phyloP scores from a whole-genome alignment of 2,113 vertebrate genomes.

The Alosa alosa region DNA sequence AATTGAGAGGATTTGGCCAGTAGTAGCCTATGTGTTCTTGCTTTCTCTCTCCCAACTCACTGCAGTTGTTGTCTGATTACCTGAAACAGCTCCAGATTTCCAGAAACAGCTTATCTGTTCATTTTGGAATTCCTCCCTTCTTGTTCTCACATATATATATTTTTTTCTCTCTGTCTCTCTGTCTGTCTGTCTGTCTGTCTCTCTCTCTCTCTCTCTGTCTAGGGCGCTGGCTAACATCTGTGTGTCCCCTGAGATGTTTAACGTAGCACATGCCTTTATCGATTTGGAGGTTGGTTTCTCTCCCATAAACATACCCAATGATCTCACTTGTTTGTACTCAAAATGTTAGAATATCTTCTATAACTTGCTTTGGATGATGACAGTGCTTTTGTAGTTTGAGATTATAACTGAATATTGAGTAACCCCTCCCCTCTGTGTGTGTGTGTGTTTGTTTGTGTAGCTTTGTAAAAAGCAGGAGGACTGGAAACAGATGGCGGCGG shows the following conservation, averaged over 20 bases:
- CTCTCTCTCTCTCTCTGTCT: background rate
- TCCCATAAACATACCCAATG: background rate
- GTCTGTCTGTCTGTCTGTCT: background rate
- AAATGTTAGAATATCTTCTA: background rate
- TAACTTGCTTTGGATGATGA: too few relatives aligned
- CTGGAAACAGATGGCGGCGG: constrained; percentile 79
- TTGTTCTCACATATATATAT: background rate
- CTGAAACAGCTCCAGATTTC: too few relatives aligned
- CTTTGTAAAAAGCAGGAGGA: constrained; percentile 80
- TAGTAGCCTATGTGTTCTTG: too few relatives aligned
- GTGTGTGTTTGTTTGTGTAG: constrained; percentile 59
- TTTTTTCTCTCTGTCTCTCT: background rate
- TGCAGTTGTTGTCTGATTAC: too few relatives aligned
- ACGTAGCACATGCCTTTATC: constrained; percentile 52
- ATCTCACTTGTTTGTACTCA: background rate
- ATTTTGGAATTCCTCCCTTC: background rate
- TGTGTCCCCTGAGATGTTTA: constrained; percentile 44
- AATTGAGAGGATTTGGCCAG: too few relatives aligned
- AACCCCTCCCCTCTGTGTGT: background rate
- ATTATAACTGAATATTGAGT: background rate
- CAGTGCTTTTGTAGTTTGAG: background rate
- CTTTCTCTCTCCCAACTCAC: too few relatives aligned
- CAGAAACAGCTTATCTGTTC: background rate
- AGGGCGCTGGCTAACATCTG: constrained; percentile 38
- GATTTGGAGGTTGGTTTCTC: constrained; percentile 63